phyloP scores from a whole-genome alignment of 2,113 vertebrate genomes.

The Coregonus clupeaformis region DNA sequence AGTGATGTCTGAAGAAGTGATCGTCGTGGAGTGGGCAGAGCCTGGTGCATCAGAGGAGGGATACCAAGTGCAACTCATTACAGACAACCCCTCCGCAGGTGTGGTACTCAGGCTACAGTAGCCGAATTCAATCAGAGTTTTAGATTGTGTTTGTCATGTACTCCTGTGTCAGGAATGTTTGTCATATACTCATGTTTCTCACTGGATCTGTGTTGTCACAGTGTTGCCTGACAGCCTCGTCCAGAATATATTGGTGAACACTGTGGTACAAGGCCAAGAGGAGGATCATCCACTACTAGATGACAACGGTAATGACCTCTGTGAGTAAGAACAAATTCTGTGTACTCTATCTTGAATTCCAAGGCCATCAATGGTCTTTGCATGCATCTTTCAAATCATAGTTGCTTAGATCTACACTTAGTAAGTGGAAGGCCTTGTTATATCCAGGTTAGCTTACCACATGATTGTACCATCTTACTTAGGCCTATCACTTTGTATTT shows the following conservation, averaged over 20 bases:
- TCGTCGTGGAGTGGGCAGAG: conserved; percentile 58
- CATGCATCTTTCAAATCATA: too few species aligned
- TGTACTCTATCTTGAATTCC: too few species aligned
- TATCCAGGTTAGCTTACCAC: too few species aligned
- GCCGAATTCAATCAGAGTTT: too few species aligned
- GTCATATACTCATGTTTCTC: neutral
- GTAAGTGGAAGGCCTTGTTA: too few species aligned
- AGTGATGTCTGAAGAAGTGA: conserved; percentile 49
- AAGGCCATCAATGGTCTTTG: too few species aligned
- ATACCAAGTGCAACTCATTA: conserved; percentile 5
- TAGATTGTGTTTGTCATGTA: neutral
- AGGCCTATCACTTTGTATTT: too few species aligned
- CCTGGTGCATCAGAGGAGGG: conserved; percentile 44
- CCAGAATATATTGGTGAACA: conserved; percentile 58
- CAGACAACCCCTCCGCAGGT: conserved; percentile 36
- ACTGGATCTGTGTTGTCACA: conserved; percentile 27
- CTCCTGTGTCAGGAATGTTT: neutral
- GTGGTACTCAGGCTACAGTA: neutral
- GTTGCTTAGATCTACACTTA: too few species aligned
- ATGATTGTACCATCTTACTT: too few species aligned
- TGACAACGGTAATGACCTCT: conserved; percentile 26
- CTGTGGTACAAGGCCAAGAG: conserved; percentile 41
- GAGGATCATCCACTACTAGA: conserved; percentile 41
- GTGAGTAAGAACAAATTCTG: conserved; percentile 43
- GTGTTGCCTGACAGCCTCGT: conserved; percentile 45